phyloP scores from a whole-genome alignment of 2,888 invertebrate genomes.

The Trissolcus japonicus region DNA sequence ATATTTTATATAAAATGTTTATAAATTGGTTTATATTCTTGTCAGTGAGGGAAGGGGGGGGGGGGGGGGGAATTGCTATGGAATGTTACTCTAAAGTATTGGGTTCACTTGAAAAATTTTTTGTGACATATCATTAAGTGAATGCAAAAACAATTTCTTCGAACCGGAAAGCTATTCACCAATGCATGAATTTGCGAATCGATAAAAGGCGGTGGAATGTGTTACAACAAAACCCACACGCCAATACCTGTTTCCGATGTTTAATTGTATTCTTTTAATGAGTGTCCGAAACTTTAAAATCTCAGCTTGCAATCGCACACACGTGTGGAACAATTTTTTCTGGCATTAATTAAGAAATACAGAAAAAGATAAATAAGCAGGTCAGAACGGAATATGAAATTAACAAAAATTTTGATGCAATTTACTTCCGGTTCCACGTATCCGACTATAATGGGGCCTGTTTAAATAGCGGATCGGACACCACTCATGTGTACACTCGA shows the following conservation, averaged over 20 bases:
- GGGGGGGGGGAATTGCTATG: too few species aligned
- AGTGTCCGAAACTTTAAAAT: slow-evolving; percentile 16
- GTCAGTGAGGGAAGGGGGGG: too few species aligned
- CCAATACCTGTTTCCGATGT: slow-evolving; percentile 37
- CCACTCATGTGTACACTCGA: slow-evolving; percentile 23
- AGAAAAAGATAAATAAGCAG: slow-evolving; percentile 33
- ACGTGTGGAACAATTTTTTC: too few species aligned
- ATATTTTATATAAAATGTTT: too few species aligned
- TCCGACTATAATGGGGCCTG: slow-evolving; percentile 40
- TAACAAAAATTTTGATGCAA: slow-evolving; percentile 13
- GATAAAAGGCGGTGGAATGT: slow-evolving; percentile 44
- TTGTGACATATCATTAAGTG: slow-evolving; percentile 17
- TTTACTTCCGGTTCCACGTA: slow-evolving; percentile 36
- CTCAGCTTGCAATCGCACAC: slow-evolving; percentile 19
- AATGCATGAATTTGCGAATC: slow-evolving; percentile 66
- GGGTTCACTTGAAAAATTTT: too few species aligned
- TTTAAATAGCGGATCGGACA: slow-evolving; percentile 36
- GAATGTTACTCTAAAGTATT: too few species aligned
- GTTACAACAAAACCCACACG: slow-evolving; percentile 20
- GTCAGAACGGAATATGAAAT: slow-evolving; percentile 19
- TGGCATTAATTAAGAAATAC: slow-evolving; percentile 15
- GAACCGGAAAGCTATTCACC: slow-evolving; percentile 67
- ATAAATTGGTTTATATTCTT: too few species aligned
- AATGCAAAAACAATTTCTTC: slow-evolving; percentile 22
- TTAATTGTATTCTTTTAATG: slow-evolving; percentile 33